Evolutionary conservation across 2,113 vertebrate species (phyloP), one percentile per base, ranked within the genome.

Genomic region (Cisticola juncidis): DNA sequence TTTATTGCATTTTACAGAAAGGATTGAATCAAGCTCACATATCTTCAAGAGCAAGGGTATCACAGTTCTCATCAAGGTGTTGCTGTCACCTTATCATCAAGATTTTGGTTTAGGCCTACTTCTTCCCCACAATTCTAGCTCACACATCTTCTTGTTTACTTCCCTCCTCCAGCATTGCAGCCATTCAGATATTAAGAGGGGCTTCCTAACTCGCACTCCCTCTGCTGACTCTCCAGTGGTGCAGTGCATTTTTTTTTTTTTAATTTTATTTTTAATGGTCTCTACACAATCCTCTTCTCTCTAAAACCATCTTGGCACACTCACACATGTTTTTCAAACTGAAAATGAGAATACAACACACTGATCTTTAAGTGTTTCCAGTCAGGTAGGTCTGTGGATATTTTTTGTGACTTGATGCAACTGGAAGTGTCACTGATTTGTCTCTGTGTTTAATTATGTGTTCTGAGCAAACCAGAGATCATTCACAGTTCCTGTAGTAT

Each of bases 191-290:
- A 80, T 73, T 83, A 51, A 86, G 71, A 94, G 90, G 80, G 96
- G 94, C 92, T 93, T 94, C 86, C 92, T 93, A 90, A 81, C 95
- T 90, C 24, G 11, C 79, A 64, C 95, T 96, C 94, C 94, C 95
- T 95, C 88, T 97, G 90, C 95, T 97, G 96, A 96, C 88, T 90
- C 80, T 83, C 69, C 80, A 74, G 93, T 31, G 69, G 79, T 93
- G 88, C 65, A 53, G 72, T 83, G 26, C 42, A 76, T 74, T 87
- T n/a, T 42, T 61, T n/a, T 42, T 61, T 29, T 74, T 24, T 9
- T 4, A 1, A 38, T 80, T 85, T 94, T 86, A 50, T 80, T 93
- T 70, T 88, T 86, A 88, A 71, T 47, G 10, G 24, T 42, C 44
- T 86, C 31, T 54, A 35, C 21, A 62, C 11, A 61, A 42, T 4